A percentile compares a stretch with the other conserved stretches of the same genome.
These are phyloP conservation scores for Ecliptopera silaceata DNA, from an alignment of 2,888 invertebrate genomes.

Conservation along the genomic window DNA sequence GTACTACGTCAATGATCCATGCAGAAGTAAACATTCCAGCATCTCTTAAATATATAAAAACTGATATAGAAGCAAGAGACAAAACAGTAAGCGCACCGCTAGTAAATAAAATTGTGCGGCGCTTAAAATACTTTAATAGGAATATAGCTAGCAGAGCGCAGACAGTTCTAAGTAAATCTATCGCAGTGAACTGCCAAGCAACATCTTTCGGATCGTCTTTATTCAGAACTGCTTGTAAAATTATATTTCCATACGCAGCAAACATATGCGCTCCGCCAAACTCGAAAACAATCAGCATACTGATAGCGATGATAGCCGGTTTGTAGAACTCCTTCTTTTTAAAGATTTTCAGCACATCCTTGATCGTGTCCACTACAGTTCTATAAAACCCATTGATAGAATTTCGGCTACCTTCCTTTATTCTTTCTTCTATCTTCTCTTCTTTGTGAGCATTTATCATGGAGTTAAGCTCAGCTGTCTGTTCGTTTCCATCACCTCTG, in stretches of 20 bases:
- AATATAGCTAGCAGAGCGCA: constrained; percentile 83
- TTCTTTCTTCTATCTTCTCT: constrained; percentile 53
- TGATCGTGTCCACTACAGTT: constrained; percentile 53
- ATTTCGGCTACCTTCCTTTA: constrained; percentile 43
- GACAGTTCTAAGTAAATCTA: constrained; percentile 85
- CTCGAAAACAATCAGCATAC: constrained; percentile 75
- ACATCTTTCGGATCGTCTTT: constrained; percentile 64
- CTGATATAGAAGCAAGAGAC: constrained; percentile 63
- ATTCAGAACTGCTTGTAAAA: constrained; percentile 66
- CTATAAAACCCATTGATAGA: constrained; percentile 52
- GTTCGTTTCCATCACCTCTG: constrained; percentile 76
- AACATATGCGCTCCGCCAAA: constrained; percentile 78
- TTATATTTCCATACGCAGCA: constrained; percentile 74
- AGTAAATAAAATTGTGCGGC: constrained; percentile 68
- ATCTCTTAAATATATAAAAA: constrained; percentile 68
- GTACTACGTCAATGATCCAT: constrained; percentile 62
- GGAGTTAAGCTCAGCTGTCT: constrained; percentile 69
- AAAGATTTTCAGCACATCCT: constrained; percentile 65
- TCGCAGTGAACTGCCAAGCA: constrained; percentile 83
- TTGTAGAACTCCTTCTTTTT: constrained; percentile 77
- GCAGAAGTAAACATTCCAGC: constrained; percentile 56
- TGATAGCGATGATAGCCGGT: constrained; percentile 72
- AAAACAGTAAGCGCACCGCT: constrained; percentile 71
- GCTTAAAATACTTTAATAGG: constrained; percentile 64
- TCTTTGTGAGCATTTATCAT: constrained; percentile 70